phyloP scores from a whole-genome alignment of 1,140 invertebrate species.

The Papilio glaucus region DNA sequence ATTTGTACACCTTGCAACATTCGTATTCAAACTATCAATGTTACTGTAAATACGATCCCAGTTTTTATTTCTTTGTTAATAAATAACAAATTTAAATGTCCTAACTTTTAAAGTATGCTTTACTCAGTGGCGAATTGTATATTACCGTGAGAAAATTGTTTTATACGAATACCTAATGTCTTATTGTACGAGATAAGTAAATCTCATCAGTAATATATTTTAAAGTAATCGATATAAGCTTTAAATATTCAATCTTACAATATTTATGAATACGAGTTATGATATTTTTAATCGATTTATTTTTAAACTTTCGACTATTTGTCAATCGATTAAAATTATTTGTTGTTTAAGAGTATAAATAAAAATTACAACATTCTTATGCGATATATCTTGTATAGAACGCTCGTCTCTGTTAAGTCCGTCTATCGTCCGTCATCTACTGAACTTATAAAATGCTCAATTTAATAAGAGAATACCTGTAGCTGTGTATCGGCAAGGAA shows the following conservation, averaged over 20 bases:
- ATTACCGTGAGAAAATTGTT: constrained; percentile 37
- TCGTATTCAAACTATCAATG: background rate
- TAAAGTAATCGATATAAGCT: constrained; percentile 46
- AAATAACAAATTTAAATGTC: background rate
- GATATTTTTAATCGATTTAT: constrained; percentile 21
- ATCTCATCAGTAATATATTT: constrained; percentile 44
- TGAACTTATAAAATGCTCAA: background rate
- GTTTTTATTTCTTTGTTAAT: background rate
- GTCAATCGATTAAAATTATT: constrained; percentile 27
- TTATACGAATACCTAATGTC: constrained; percentile 36
- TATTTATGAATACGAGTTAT: constrained; percentile 48
- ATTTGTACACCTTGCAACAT: constrained; percentile 42
- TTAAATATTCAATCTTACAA: constrained; percentile 44
- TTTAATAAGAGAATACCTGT: too few relatives aligned
- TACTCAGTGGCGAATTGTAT: constrained; percentile 23
- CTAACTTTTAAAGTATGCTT: background rate
- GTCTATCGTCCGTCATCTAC: too few relatives aligned
- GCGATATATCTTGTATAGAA: too few relatives aligned
- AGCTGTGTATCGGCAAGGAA: background rate
- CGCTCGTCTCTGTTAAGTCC: too few relatives aligned
- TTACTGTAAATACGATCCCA: background rate
- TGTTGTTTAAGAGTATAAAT: constrained; percentile 36
- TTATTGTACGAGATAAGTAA: constrained; percentile 51
- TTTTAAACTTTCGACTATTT: background rate
- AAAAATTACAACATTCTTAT: too few relatives aligned